Base-by-base conservation (phyloP, 2,797 vertebrate species). In the Cryptoblepharus egeriae region DNA sequence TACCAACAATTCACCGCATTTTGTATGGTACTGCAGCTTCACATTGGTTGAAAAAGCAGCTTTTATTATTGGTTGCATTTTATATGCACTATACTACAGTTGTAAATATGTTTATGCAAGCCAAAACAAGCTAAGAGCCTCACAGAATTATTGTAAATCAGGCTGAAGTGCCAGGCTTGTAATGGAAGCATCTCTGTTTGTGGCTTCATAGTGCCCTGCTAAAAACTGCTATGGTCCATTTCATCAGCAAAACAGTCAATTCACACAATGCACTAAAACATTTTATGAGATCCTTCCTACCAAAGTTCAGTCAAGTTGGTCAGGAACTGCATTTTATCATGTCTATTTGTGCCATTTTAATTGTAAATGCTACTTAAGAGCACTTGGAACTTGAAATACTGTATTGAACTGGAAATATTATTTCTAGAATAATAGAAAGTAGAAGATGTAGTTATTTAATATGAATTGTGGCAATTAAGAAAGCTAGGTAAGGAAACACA, bases 21-120 rank as follows among this genome's bases (percentile, higher is more conserved):
- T 80, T 86, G 55, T 5, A 45, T 28, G 68, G 28, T 0, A 0
- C 70, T 80, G 52, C 37, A 75, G 30, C 26, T 63, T 83, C 35
- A 79, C 73, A 60, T 61, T 75, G 65, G 9, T 70, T 77, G 72
- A 75, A 80, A 71, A 86, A 75, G 35, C 69, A 73, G 65, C 24
- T 70, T 80, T 81, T 80, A 75, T 84, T 80, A 39, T 61, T 87
- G 60, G 75, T 68, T 57, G n/a, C 73, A 67, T 32, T 88, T 87
- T 84, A 60, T 63, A 13, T 79, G 30, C 63, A 55, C 81, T 69
- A 75, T 52, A 37, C 52, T 57, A 30, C 16, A 57, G 68, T 37
- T 73, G 78, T 39, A 85, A 75, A 22, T 35, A 26, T 79, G 10
- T 20, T 35, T 55, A 71, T 39, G 57, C 32, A 77, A 13, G 12